phyloP scores from a whole-genome alignment of 2,113 vertebrate genomes.

The Macquaria australasica region DNA sequence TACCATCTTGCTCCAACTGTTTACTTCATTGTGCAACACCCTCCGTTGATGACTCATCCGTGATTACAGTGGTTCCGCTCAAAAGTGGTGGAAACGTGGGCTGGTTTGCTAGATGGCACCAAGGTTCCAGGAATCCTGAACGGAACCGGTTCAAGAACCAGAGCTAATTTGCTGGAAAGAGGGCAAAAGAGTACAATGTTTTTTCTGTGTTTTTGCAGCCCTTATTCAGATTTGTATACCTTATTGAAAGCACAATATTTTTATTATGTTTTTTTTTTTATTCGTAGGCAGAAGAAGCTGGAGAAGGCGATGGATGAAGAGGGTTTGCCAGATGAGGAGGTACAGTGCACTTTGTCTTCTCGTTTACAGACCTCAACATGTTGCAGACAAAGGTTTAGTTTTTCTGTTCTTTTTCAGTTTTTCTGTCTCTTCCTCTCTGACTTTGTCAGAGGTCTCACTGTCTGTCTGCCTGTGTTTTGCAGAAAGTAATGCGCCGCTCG shows the following conservation, averaged over 20 bases:
- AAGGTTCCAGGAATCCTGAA: too few species aligned
- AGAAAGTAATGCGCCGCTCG: conserved; percentile 96
- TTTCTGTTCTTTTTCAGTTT: not conserved
- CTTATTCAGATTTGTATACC: not conserved
- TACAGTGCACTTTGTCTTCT: conserved; percentile 50
- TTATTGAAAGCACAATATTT: not conserved
- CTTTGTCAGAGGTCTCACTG: not conserved
- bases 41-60: too few species aligned
- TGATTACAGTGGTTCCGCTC: too few species aligned
- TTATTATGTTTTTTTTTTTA: not conserved
- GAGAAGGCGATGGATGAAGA: conserved; percentile 99
- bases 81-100: too few species aligned
- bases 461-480: conserved; percentile 5
- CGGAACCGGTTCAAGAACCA: too few species aligned
- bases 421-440: not conserved
- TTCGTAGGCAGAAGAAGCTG: conserved; percentile 92
- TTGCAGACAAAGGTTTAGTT: not conserved
- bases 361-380: too few species aligned
- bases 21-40: too few species aligned
- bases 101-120: too few species aligned
- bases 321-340: conserved; percentile 96
- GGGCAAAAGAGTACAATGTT: not conserved
- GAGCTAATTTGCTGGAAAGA: too few species aligned
- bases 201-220: not conserved
- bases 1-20: too few species aligned